Percentiles rank a stretch among this genome's conserved stretches.
phyloP scores from a whole-genome alignment of 2,888 invertebrate species.

The Sericinus montela region DNA sequence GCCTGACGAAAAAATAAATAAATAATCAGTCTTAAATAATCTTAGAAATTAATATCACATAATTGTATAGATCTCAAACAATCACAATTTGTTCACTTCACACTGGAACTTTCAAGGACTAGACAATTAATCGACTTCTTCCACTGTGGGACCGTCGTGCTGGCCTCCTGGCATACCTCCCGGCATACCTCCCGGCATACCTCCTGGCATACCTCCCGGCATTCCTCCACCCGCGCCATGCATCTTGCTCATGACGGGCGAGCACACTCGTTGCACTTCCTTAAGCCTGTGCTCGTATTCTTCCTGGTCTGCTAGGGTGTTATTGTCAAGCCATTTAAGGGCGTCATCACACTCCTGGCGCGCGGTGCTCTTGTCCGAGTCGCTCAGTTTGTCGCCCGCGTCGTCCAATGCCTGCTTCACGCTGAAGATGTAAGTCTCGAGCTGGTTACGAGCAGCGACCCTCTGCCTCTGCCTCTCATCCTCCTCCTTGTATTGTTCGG shows the following conservation, averaged over 20 bases:
- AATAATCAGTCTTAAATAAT: not conserved
- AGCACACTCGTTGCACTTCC: conserved; percentile 79
- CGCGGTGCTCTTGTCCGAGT: conserved; percentile 81
- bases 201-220: conserved; percentile 16
- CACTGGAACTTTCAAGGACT: not conserved
- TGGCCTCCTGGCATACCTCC: too few species aligned
- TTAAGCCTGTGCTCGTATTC: conserved; percentile 81
- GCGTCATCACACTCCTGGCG: conserved; percentile 77
- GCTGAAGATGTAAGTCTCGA: conserved; percentile 85
- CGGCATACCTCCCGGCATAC: not conserved
- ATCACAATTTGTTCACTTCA: not conserved
- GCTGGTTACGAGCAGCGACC: conserved; percentile 83
- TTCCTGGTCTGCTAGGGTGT: conserved; percentile 81
- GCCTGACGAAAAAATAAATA: not conserved
- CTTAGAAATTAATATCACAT: too few species aligned
- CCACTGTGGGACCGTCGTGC: conserved; percentile 47
- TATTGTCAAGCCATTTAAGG: conserved; percentile 85
- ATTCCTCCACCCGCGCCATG: conserved; percentile 68
- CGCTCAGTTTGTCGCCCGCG: conserved; percentile 78
- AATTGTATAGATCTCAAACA: not conserved
- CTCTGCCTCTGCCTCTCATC: conserved; percentile 84
- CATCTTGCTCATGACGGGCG: conserved; percentile 78
- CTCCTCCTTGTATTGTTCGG: conserved; percentile 85
- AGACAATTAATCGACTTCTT: conserved; percentile 52
- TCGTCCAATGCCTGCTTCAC: conserved; percentile 84